Percentiles rank a stretch among this genome's conserved stretches.
These are phyloP conservation scores for Harmothoe impar DNA, from an alignment of 2,888 invertebrate genomes.

Conservation along the genomic window DNA sequence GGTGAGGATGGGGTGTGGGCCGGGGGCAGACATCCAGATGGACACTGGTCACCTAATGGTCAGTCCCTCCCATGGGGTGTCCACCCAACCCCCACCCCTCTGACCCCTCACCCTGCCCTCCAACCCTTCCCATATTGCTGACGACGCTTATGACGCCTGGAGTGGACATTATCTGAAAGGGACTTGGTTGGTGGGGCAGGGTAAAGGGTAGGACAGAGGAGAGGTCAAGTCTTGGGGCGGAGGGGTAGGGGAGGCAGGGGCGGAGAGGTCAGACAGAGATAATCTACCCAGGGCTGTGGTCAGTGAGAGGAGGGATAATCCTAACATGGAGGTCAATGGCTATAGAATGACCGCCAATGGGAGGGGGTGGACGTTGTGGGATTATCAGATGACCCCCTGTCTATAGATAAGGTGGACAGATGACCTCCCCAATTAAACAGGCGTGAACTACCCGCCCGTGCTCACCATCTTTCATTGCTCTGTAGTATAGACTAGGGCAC, in stretches of 20 bases:
- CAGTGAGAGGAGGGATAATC: constrained; percentile 25
- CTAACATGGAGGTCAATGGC: constrained; percentile 49
- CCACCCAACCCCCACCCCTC: not conserved
- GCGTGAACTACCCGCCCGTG: not conserved
- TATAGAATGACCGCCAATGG: constrained; percentile 54
- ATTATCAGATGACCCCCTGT: not conserved
- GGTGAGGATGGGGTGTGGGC: not conserved
- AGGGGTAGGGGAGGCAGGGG: not conserved
- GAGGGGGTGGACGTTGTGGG: constrained; percentile 15
- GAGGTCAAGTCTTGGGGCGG: constrained; percentile 38
- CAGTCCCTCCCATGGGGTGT: constrained; percentile 41
- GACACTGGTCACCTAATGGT: constrained; percentile 57
- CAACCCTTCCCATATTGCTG: constrained; percentile 32
- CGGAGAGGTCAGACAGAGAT: constrained; percentile 11
- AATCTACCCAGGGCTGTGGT: constrained; percentile 34
- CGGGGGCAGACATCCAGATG: constrained; percentile 25
- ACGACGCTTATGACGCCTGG: not conserved
- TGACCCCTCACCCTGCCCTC: constrained; percentile 48
- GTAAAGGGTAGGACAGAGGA: not conserved
- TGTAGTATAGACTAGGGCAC: too few relatives aligned
- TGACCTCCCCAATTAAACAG: constrained; percentile 42
- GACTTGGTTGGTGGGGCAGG: not conserved
- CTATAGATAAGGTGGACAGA: constrained; percentile 1
- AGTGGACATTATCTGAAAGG: constrained; percentile 29
- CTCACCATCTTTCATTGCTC: not conserved